phyloP scores from a whole-genome alignment of 2,113 vertebrate genomes.

The Reinhardtius hippoglossoides region DNA sequence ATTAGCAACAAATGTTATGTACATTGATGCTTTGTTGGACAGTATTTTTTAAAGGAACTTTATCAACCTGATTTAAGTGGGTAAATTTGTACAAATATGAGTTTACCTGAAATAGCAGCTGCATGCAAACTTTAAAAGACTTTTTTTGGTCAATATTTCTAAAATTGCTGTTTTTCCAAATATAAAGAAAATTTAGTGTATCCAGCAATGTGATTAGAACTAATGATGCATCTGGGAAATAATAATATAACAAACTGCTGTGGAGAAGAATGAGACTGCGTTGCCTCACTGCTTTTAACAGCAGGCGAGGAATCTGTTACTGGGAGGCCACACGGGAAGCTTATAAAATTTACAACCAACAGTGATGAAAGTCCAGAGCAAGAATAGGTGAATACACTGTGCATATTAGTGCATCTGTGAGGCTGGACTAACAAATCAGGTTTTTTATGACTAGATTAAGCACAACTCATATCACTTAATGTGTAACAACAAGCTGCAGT shows the following conservation, averaged over 20 bases:
- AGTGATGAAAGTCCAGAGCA: slow-evolving; percentile 27
- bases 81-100: background rate
- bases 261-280: background rate
- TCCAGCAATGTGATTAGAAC: background rate
- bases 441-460: background rate
- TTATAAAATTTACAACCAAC: slow-evolving; percentile 11
- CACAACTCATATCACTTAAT: slow-evolving; percentile 3
- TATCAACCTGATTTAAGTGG: background rate
- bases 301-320: slow-evolving; percentile 2
- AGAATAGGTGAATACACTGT: background rate
- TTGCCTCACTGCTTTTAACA: slow-evolving; percentile 6
- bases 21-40: background rate
- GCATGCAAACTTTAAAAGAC: background rate
- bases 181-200: background rate
- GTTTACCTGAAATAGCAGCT: background rate
- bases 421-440: background rate
- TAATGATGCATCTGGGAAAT: slow-evolving; percentile 7
- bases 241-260: background rate
- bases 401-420: background rate
- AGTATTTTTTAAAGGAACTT: too few species aligned
- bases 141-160: background rate
- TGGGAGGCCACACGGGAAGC: background rate
- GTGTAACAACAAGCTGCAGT: background rate
- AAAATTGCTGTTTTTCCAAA: background rate
- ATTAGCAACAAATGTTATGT: background rate